A percentile compares a stretch with the other conserved stretches of the same genome.
These are phyloP conservation scores for Paradoxurus hermaphroditus DNA, from an alignment of 2,113 vertebrate genomes.

Conservation along the genomic window DNA sequence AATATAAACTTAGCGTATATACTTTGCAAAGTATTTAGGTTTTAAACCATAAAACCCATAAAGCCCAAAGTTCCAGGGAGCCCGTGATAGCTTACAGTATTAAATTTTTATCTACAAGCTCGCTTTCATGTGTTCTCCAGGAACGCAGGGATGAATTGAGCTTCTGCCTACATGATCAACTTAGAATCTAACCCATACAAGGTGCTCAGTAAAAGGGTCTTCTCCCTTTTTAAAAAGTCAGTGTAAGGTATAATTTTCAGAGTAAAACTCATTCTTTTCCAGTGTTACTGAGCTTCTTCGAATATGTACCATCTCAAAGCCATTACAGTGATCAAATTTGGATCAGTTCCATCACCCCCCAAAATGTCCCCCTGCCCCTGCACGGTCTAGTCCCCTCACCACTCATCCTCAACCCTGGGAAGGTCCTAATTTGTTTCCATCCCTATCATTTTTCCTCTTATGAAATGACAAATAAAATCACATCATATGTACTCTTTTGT, in stretches of 20 bases:
- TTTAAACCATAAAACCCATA: background rate
- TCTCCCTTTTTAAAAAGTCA: background rate
- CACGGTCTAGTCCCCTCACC: fast-evolving
- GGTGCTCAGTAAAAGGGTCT: background rate
- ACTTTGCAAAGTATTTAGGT: background rate
- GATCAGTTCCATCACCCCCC: background rate
- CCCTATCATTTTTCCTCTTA: background rate
- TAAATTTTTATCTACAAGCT: background rate
- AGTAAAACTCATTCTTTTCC: background rate
- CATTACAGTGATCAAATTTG: background rate
- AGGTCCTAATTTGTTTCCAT: background rate
- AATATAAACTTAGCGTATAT: background rate
- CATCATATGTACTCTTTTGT: background rate
- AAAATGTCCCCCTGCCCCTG: background rate
- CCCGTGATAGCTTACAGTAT: background rate
- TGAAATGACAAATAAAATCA: background rate
- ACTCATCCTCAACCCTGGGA: fast-evolving
- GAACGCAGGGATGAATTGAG: background rate
- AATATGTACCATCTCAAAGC: background rate
- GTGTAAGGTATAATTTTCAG: background rate
- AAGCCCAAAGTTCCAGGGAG: background rate
- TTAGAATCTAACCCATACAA: background rate
- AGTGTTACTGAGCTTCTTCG: background rate
- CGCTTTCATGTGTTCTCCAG: background rate
- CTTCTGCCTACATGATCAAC: background rate